These are phyloP conservation scores for Coelinius sp. DNA, from an alignment of 2,888 invertebrate species.

Conservation along the genomic window DNA sequence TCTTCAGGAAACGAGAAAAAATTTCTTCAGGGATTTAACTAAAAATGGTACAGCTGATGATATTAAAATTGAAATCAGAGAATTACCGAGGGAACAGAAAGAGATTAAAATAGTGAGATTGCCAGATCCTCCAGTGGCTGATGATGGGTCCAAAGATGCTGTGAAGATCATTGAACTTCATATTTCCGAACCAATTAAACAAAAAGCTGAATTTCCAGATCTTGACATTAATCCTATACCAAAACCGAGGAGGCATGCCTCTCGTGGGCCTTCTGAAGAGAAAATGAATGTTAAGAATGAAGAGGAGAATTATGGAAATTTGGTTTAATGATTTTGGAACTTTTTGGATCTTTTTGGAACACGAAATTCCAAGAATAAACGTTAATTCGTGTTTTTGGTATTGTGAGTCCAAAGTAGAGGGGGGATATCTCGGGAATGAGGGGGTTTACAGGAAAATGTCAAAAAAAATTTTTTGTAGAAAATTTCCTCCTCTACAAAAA, in stretches of 20 bases:
- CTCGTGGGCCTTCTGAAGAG: conserved; percentile 45
- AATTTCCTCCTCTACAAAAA: too few species aligned
- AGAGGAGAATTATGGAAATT: conserved; percentile 50
- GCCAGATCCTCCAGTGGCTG: conserved; percentile 53
- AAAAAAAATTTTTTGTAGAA: too few species aligned
- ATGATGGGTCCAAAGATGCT: conserved; percentile 53
- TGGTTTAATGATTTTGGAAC: conserved; percentile 50
- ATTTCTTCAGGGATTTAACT: conserved; percentile 59
- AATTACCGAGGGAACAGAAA: conserved; percentile 61
- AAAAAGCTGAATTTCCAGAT: conserved; percentile 59
- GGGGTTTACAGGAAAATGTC: too few species aligned
- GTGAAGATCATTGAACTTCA: conserved; percentile 72
- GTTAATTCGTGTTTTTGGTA: too few species aligned
- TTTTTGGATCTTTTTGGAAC: neutral
- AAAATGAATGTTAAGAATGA: conserved; percentile 23
- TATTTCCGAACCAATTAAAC: conserved; percentile 72
- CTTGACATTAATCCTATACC: conserved; percentile 72
- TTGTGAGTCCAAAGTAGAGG: too few species aligned
- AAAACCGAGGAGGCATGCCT: conserved; percentile 73
- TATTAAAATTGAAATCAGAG: conserved; percentile 59
- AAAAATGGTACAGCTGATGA: conserved; percentile 44
- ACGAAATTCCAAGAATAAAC: too few species aligned
- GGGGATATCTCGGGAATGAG: too few species aligned
- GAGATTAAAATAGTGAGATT: conserved; percentile 61
- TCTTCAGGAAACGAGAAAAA: conserved; percentile 58